Conservation (phyloP, 2,888 invertebrate species). For the Pachliopta kotzebuea region DNA sequence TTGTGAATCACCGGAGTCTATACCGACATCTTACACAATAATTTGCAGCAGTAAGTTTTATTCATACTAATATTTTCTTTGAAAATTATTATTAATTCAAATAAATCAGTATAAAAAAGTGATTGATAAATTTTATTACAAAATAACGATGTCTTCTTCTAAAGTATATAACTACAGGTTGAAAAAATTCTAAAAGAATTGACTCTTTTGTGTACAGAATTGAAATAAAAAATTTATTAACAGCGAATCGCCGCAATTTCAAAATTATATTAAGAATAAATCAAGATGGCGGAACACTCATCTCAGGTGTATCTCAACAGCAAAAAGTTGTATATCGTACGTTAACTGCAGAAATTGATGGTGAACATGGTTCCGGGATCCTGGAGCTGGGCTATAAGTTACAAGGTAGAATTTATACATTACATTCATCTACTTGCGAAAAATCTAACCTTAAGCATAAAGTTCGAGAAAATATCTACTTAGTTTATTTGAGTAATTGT, state of each 20-base stretch:
- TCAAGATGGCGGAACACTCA: constrained; percentile 43
- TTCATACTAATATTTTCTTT: not conserved
- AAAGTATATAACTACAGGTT: too few species aligned
- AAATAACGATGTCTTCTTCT: too few species aligned
- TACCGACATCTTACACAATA: constrained; percentile 72
- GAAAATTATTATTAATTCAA: not conserved
- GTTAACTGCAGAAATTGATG: constrained; percentile 51
- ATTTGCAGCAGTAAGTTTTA: constrained; percentile 72
- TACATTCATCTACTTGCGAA: too few species aligned
- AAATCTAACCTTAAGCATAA: too few species aligned
- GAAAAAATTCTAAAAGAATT: too few species aligned
- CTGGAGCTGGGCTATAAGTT: constrained; percentile 58
- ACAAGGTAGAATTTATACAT: constrained; percentile 40
- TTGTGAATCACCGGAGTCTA: constrained; percentile 54
- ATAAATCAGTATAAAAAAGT: not conserved
- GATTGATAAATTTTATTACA: too few species aligned
- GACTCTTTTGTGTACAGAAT: too few species aligned
- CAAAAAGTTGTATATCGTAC: constrained; percentile 50
- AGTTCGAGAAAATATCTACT: too few species aligned
- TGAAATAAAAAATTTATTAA: too few species aligned
- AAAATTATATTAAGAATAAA: constrained; percentile 54
- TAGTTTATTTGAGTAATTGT: too few species aligned
- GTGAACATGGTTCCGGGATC: constrained; percentile 54
- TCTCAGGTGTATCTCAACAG: constrained; percentile 52
- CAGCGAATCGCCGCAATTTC: constrained; percentile 47